Conservation (phyloP, 2,113 vertebrate genomes). For the Trachemys scripta region DNA sequence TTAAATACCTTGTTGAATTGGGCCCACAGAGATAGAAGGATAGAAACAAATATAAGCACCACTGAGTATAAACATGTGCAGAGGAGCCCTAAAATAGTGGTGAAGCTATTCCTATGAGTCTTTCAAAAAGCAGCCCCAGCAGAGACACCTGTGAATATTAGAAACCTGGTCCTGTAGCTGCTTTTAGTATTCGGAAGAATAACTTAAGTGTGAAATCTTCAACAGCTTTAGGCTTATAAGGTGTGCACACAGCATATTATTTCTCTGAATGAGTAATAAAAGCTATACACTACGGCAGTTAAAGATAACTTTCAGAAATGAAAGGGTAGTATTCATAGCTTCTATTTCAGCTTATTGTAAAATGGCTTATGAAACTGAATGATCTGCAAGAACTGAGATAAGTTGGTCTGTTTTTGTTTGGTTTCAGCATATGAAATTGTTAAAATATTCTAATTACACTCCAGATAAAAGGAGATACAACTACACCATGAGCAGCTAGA, state of each 20-base stretch:
- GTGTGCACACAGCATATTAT: conserved; percentile 47
- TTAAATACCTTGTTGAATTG: not conserved
- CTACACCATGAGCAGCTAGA: conserved; percentile 20
- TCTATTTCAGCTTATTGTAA: conserved; percentile 40
- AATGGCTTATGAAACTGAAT: conserved; percentile 36
- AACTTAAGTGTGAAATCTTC: conserved; percentile 19
- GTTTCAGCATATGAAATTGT: not conserved
- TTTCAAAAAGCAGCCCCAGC: not conserved
- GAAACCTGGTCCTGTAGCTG: not conserved
- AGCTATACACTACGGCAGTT: conserved; percentile 30
- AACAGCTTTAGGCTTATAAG: conserved; percentile 33
- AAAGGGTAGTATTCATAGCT: conserved; percentile 40
- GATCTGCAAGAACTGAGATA: conserved; percentile 60
- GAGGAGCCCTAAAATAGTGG: not conserved
- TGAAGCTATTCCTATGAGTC: conserved; percentile 16
- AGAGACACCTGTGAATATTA: conserved; percentile 42
- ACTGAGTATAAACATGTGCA: not conserved
- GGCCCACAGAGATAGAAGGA: not conserved
- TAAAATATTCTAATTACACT: conserved; percentile 61
- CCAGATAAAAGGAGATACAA: conserved; percentile 52
- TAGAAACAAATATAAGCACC: not conserved
- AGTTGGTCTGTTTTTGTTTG: conserved; percentile 58
- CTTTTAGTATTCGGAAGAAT: conserved; percentile 51
- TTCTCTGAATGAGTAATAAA: conserved; percentile 64
- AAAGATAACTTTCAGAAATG: conserved; percentile 42